phyloP scores from a whole-genome alignment of 1,140 invertebrate genomes.

The Penaeus chinensis region DNA sequence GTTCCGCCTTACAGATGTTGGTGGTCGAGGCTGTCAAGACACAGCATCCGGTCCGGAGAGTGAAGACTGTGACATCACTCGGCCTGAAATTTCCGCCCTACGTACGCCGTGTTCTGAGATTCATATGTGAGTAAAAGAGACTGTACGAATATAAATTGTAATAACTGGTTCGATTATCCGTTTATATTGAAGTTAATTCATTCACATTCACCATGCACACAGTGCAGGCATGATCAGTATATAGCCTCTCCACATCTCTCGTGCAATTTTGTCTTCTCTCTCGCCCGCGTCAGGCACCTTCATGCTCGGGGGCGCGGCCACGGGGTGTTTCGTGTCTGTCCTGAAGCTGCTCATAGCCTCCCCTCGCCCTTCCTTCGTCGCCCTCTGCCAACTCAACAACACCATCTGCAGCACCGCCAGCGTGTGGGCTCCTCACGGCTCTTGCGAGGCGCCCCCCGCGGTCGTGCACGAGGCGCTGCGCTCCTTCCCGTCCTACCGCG shows the following conservation, averaged over 20 bases:
- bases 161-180: no score
- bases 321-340: slow-evolving; percentile 36
- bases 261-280: neutral
- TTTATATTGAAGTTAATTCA: no score
- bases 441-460: neutral
- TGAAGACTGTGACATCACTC: slow-evolving; percentile 5
- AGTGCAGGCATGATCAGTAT: neutral
- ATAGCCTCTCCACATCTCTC: neutral
- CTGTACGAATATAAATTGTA: no score
- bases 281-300: slow-evolving; percentile 14
- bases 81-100: neutral
- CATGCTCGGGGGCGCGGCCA: slow-evolving; percentile 32
- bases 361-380: slow-evolving; percentile 33
- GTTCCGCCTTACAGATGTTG: slow-evolving; percentile 20
- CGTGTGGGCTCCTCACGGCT: slow-evolving; percentile 23
- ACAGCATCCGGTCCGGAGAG: neutral
- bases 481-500: slow-evolving; percentile 50
- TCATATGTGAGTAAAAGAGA: slow-evolving; percentile 34
- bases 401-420: neutral
- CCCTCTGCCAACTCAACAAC: neutral
- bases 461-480: slow-evolving; percentile 41
- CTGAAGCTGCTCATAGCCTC: slow-evolving; percentile 32
- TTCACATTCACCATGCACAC: no score
- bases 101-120: slow-evolving; percentile 18
- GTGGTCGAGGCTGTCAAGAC: slow-evolving; percentile 26